phyloP scores from a whole-genome alignment of 1,140 invertebrate species.

The Vanessa atalanta region DNA sequence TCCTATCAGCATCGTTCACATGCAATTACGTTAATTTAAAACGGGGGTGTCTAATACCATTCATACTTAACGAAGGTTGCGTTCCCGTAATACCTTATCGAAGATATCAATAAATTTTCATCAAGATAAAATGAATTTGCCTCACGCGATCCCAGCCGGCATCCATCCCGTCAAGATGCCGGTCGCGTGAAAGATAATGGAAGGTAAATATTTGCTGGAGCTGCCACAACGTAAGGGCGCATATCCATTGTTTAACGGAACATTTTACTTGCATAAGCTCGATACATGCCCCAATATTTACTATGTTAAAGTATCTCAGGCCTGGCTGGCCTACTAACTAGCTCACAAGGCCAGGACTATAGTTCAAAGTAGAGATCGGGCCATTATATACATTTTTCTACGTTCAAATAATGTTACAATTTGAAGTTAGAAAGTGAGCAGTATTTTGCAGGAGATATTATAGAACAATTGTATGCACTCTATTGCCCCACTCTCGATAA shows the following conservation, averaged over 20 bases:
- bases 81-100: conserved; percentile 35
- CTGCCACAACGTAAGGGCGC: conserved; percentile 25
- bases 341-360: too few species aligned
- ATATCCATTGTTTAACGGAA: conserved; percentile 19
- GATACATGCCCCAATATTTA: too few species aligned
- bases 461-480: too few species aligned
- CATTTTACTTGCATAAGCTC: too few species aligned
- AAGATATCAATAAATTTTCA: conserved; percentile 45
- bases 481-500: too few species aligned
- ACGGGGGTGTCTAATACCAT: conserved; percentile 23
- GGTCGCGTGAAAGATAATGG: conserved; percentile 43
- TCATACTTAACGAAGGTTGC: conserved; percentile 37
- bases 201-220: conserved; percentile 45
- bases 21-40: conserved; percentile 33
- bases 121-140: conserved; percentile 39
- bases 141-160: conserved; percentile 30
- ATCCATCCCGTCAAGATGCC: conserved; percentile 44
- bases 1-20: conserved; percentile 23
- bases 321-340: too few species aligned
- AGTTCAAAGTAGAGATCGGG: too few species aligned
- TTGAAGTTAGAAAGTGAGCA: too few species aligned
- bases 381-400: too few species aligned
- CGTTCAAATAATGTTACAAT: too few species aligned
- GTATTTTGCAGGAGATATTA: too few species aligned
- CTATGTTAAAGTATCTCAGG: too few species aligned